Percentiles rank a stretch among this genome's conserved stretches.
phyloP scores from a whole-genome alignment of 92 coral and sea anemone species.

The Nematostella vectensis region DNA sequence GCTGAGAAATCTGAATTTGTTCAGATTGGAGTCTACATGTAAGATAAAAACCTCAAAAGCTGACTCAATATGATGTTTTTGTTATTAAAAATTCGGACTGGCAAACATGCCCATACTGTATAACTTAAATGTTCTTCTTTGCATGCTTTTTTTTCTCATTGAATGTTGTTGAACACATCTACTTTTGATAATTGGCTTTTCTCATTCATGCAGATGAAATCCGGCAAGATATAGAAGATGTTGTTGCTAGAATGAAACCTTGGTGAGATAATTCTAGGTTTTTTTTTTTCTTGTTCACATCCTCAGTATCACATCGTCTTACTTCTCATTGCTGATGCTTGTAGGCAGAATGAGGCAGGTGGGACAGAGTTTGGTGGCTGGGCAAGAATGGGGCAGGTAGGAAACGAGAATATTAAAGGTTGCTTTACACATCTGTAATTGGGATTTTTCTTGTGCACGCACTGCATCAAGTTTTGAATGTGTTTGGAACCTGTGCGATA shows the following conservation, averaged over 20 bases:
- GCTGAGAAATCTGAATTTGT: slow-evolving; percentile 80
- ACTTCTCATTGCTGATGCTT: not conserved
- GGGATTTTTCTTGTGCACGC: too few species aligned
- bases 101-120: too few species aligned
- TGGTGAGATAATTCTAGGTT: slow-evolving; percentile 48
- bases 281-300: not conserved
- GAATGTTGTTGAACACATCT: too few species aligned
- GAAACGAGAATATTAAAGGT: slow-evolving; percentile 12
- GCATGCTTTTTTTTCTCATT: too few species aligned
- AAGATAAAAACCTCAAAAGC: too few species aligned
- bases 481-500: too few species aligned
- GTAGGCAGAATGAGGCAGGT: slow-evolving; percentile 89
- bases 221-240: slow-evolving; percentile 94
- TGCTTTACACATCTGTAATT: too few species aligned
- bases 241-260: slow-evolving; percentile 86
- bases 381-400: slow-evolving; percentile 98
- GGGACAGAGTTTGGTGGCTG: slow-evolving; percentile 92
- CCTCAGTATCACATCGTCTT: not conserved
- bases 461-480: too few species aligned
- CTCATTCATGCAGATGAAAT: slow-evolving; percentile 64
- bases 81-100: not conserved
- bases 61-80: not conserved
- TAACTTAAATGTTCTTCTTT: too few species aligned
- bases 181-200: not conserved
- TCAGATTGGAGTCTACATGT: slow-evolving; percentile 97